Evolutionary conservation across 1,140 invertebrate genomes (phyloP), one percentile per base, ranked within the genome.

Genomic region (Samia ricini): DNA sequence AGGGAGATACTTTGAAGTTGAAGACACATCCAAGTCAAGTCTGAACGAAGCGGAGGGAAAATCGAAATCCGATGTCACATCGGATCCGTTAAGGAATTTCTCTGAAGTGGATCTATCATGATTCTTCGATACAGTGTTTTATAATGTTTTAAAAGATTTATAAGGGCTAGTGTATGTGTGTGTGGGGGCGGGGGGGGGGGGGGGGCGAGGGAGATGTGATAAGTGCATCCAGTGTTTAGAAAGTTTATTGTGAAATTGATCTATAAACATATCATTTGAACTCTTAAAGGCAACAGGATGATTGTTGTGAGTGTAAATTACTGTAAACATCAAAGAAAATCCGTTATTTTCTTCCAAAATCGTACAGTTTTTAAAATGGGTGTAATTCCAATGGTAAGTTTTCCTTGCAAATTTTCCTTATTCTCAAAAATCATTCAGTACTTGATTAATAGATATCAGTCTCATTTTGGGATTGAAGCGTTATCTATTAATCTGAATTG

Each of bases 81-180:
- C 33, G 15, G 83, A 88, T 62, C 85, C 85, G 0, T 58, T 85
- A 50, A 74, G 76, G n/a, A 75, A 81, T 2, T 88, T 88, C 61
- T 74, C 81, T 0, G 83, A 88, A 5, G 75, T 88, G 0, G 79
- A 88, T 24, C 60, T 88, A 5, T 82, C 79, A 63, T 87, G 84
- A 87, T 83, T 83, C 23, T 82, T 68, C 19, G 82, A 87, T 63
- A 68, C 71, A 0, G 0, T 87, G 6, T 79, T 87, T 23, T 68
- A 72, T 66, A 73, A 72, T 60, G 57, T 87, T 22, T 50, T 86
- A 12, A 79, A 67, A 51, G 69, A 71, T 20, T 70, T 78, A 56
- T 79, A 23, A 52, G 20, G 33, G 12, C 15, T 15, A 42, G 7
- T 42, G 33, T 42, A 42, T 15, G n/a, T 29, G 10, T 8, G 26